Evolutionary conservation across 23 tunicate species (phyloP).

Genomic region (Halocynthia roretzi): DNA sequence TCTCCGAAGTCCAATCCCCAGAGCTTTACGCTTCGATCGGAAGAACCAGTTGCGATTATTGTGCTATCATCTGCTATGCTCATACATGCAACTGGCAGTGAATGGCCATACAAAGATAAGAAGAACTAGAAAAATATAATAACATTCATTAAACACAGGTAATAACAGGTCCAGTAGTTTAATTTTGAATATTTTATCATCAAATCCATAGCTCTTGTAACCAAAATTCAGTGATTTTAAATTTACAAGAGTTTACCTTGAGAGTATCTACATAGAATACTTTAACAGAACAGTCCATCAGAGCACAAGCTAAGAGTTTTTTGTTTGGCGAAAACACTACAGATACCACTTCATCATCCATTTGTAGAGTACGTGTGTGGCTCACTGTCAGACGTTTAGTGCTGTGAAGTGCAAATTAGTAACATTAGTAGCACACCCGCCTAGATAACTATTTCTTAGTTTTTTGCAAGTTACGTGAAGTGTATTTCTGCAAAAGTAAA

Average conservation of each 20-base stretch:
- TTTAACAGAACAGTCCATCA: conserved; percentile 72
- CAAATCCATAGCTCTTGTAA: too few relatives aligned
- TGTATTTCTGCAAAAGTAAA: not conserved
- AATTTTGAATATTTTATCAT: too few relatives aligned
- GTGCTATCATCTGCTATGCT: conserved; percentile 62
- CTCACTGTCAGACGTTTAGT: conserved; percentile 39
- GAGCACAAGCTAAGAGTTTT: conserved; percentile 62
- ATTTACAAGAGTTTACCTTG: conserved; percentile 29
- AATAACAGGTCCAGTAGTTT: not conserved
- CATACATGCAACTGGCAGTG: conserved; percentile 65
- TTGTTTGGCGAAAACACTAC: conserved; percentile 57
- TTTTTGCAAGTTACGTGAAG: not conserved
- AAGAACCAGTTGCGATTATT: conserved; percentile 74
- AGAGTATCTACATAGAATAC: conserved; percentile 73
- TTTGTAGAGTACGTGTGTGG: conserved; percentile 67
- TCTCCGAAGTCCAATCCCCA: conserved; percentile 98
- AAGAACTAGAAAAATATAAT: conserved; percentile 42
- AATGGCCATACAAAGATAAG: conserved; percentile 81
- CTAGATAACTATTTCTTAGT: not conserved
- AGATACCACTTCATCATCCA: conserved; percentile 73
- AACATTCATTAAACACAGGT: not conserved
- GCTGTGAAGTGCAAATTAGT: not conserved
- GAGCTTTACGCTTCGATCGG: conserved; percentile 76
- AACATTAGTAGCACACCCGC: not conserved
- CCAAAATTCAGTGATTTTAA: not conserved